Conservation (phyloP, 2,113 vertebrate genomes). For the Aphelocoma coerulescens region DNA sequence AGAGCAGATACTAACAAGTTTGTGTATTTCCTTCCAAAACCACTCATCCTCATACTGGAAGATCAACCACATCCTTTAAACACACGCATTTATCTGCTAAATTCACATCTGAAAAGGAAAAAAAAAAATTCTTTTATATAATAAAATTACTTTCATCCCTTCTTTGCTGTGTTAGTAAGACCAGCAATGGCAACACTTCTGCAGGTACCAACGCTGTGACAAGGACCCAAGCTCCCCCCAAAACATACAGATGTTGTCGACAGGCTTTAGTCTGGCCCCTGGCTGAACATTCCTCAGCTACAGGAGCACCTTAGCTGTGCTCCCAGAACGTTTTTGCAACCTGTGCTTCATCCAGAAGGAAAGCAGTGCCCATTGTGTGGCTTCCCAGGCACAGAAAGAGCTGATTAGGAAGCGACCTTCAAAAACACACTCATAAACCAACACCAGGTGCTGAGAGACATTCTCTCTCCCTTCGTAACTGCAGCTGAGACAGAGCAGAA, state of each 20-base stretch:
- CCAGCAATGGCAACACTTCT: not conserved
- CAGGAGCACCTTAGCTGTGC: not conserved
- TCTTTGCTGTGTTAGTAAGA: not conserved
- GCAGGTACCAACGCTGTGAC: not conserved
- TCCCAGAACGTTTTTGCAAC: rapidly evolving
- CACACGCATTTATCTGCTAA: not conserved
- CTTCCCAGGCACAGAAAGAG: not conserved
- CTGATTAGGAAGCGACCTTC: not conserved
- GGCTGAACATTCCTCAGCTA: not conserved
- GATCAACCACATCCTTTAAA: not conserved
- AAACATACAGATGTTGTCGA: not conserved
- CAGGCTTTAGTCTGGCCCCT: not conserved
- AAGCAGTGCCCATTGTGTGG: not conserved
- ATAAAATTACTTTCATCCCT: not conserved
- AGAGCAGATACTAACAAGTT: not conserved
- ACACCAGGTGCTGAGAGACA: not conserved
- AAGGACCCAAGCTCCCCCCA: not conserved
- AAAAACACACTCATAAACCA: not conserved
- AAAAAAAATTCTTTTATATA: not conserved
- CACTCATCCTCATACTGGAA: not conserved
- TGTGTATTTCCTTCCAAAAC: not conserved
- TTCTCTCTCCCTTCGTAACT: not conserved
- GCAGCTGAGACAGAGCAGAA: not conserved
- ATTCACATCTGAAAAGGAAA: not conserved
- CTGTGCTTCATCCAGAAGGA: not conserved